Evolutionary conservation across 2,888 invertebrate genomes (phyloP).

Genomic region (Ametastegia equiseti): DNA sequence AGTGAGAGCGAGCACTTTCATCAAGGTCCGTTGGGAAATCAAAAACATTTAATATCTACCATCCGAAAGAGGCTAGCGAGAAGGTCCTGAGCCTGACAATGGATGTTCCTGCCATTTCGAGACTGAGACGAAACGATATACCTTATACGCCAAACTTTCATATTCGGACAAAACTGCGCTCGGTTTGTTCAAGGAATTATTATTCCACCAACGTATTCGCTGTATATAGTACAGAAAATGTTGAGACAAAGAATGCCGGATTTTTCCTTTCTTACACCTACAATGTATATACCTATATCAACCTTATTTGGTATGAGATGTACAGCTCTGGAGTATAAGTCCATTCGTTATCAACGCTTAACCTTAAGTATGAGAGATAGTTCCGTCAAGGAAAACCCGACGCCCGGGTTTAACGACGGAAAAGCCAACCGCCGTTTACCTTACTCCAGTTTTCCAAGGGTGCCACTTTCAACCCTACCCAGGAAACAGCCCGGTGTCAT

Average conservation of each 20-base stretch:
- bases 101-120: not conserved
- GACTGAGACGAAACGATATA: not conserved
- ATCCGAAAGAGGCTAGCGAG: not conserved
- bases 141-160: not conserved
- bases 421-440: not conserved
- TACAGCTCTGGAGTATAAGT: not conserved
- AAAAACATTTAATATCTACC: constrained; percentile 44
- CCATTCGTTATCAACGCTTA: constrained; percentile 25
- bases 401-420: not conserved
- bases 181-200: not conserved
- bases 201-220: constrained; percentile 11
- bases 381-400: not conserved
- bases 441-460: not conserved
- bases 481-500: not conserved
- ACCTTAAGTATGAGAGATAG: constrained; percentile 17
- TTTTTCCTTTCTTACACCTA: too few species aligned
- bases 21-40: constrained; percentile 40
- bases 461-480: not conserved
- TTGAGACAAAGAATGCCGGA: not conserved
- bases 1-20: constrained; percentile 27
- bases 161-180: not conserved
- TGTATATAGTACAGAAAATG: constrained; percentile 3
- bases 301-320: constrained; percentile 15
- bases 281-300: not conserved
- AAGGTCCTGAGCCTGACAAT: not conserved